Evolutionary conservation across 1,140 invertebrate genomes (phyloP).

Genomic region (Lysiphlebus fabarum): DNA sequence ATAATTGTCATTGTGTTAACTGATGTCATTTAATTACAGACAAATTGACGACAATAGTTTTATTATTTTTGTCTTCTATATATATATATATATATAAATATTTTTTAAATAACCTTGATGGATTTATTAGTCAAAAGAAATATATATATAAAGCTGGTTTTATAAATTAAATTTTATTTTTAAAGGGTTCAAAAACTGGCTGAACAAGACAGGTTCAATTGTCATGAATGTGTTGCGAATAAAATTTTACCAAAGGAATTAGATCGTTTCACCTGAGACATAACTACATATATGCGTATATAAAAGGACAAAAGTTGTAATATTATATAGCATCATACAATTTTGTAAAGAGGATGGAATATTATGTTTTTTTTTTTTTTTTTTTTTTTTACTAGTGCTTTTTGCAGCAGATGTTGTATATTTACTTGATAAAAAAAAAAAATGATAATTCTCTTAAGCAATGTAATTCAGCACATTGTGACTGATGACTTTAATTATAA

Average conservation of each 20-base stretch:
- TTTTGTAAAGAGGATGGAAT: slow-evolving; percentile 2
- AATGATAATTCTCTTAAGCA: too few relatives aligned
- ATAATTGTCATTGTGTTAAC: too few relatives aligned
- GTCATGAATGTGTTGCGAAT: background rate
- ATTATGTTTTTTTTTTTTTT: slow-evolving; percentile 7
- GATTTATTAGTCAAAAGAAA: too few relatives aligned
- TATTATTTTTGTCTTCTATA: too few relatives aligned
- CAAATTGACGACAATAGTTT: too few relatives aligned
- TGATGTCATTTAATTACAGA: too few relatives aligned
- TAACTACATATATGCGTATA: background rate
- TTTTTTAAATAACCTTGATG: too few relatives aligned
- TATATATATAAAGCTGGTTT: too few relatives aligned
- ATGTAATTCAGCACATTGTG: background rate
- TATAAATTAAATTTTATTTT: too few relatives aligned
- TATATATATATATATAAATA: too few relatives aligned
- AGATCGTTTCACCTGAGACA: slow-evolving; percentile 23
- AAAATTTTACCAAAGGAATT: slow-evolving; percentile 3
- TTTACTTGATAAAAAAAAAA: background rate
- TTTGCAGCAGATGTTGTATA: slow-evolving; percentile 7
- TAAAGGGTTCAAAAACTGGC: too few relatives aligned
- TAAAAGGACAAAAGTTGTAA: slow-evolving; percentile 2
- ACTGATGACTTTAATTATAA: slow-evolving; percentile 4
- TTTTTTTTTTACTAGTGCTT: background rate
- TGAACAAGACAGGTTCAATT: too few relatives aligned
- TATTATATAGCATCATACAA: slow-evolving; percentile 17